Conservation (phyloP, 2,113 vertebrate species). For the Etheostoma cragini region DNA sequence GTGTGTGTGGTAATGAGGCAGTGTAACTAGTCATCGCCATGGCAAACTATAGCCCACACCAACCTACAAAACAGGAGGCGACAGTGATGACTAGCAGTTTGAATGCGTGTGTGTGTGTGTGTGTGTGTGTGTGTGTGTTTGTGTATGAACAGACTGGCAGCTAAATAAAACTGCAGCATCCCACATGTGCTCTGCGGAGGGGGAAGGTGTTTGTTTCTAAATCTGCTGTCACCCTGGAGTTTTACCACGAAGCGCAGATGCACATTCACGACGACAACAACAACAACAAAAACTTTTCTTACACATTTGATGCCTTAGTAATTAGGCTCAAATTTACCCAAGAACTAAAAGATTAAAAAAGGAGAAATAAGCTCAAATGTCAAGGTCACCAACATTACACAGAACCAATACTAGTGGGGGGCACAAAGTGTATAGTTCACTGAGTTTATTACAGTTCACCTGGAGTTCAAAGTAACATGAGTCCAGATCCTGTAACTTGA, state of each 20-base stretch:
- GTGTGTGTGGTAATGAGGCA: constrained; percentile 51
- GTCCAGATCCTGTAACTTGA: constrained; percentile 34
- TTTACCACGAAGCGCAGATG: constrained; percentile 21
- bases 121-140: constrained; percentile 30
- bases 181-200: constrained; percentile 67
- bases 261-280: constrained; percentile 20
- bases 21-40: constrained; percentile 65
- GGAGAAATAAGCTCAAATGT: no score
- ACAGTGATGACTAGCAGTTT: constrained; percentile 56
- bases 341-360: not conserved
- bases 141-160: constrained; percentile 57
- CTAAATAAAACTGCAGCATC: constrained; percentile 74
- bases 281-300: not conserved
- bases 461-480: constrained; percentile 18
- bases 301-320: not conserved
- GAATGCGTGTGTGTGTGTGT: constrained; percentile 25
- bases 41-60: constrained; percentile 72
- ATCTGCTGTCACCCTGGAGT: constrained; percentile 37
- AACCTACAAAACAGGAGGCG: constrained; percentile 73
- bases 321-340: not conserved
- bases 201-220: constrained; percentile 59
- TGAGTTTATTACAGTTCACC: constrained; percentile 20
- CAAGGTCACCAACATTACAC: not conserved
- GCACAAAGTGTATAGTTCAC: not conserved
- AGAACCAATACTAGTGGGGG: no score